These are phyloP conservation scores for Mobula hypostoma DNA, from an alignment of 2,113 vertebrate genomes.

Conservation along the genomic window DNA sequence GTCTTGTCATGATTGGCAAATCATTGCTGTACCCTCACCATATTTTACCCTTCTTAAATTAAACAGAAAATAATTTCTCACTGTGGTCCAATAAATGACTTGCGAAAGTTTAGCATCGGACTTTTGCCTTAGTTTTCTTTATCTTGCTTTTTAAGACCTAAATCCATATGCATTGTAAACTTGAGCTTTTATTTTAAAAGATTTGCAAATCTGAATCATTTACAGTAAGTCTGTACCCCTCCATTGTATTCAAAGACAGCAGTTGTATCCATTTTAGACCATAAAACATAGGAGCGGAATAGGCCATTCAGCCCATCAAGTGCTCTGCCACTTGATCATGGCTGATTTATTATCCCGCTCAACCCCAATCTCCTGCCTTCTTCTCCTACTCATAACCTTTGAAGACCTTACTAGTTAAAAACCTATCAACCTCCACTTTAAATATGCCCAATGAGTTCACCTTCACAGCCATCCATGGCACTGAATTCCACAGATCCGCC, in stretches of 20 bases:
- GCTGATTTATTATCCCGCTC: too few relatives aligned
- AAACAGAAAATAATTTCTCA: background rate
- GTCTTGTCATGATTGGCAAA: background rate
- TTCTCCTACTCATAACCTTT: too few relatives aligned
- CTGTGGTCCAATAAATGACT: background rate
- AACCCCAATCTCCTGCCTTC: too few relatives aligned
- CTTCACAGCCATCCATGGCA: too few relatives aligned
- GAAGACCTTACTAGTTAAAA: too few relatives aligned
- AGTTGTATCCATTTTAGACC: too few relatives aligned
- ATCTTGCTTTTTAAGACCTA: background rate
- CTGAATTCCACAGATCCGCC: too few relatives aligned
- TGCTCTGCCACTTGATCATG: too few relatives aligned
- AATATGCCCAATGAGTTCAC: too few relatives aligned
- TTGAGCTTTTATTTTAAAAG: background rate
- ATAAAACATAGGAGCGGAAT: background rate
- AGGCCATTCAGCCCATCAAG: too few relatives aligned
- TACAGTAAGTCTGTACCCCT: background rate
- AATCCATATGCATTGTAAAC: background rate
- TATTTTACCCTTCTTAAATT: background rate
- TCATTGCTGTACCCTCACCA: background rate
- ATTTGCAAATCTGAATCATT: background rate
- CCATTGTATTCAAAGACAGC: background rate
- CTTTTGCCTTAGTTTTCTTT: background rate
- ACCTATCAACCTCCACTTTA: too few relatives aligned
- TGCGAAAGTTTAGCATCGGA: background rate